Evolutionary conservation across 2,888 invertebrate genomes (phyloP).

Genomic region (Dione vanillae): DNA sequence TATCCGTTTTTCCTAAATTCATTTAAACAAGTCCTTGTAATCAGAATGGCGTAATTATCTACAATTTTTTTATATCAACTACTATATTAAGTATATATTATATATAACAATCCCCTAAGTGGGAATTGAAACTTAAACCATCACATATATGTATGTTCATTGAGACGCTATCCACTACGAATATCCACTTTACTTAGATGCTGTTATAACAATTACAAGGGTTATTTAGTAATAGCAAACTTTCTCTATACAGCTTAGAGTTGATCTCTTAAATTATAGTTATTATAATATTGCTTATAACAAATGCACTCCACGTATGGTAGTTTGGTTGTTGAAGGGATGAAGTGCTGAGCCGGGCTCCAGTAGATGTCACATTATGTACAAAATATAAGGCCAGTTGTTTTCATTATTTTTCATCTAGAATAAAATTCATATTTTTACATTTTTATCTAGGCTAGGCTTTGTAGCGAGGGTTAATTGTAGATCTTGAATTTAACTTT

Average conservation of each 20-base stretch:
- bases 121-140: background rate
- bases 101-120: background rate
- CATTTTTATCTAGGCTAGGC: background rate
- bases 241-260: background rate
- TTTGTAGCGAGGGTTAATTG: background rate
- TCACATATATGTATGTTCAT: too few species aligned
- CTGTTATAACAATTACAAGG: background rate
- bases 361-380: constrained; percentile 9
- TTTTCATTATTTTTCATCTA: background rate
- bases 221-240: background rate
- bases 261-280: background rate
- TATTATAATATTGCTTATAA: constrained; percentile 10
- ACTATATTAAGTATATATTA: too few species aligned
- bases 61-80: too few species aligned
- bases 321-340: constrained; percentile 3
- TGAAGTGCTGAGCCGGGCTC: constrained; percentile 16
- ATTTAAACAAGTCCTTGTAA: too few species aligned
- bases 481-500: background rate
- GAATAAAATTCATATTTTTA: background rate
- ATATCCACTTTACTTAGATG: background rate
- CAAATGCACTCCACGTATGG: constrained; percentile 10
- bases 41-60: too few species aligned
- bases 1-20: too few species aligned
- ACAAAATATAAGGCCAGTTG: background rate
- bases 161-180: too few species aligned